Conservation (phyloP, 2,888 invertebrate species). For the Sinohyriopsis cumingii region DNA sequence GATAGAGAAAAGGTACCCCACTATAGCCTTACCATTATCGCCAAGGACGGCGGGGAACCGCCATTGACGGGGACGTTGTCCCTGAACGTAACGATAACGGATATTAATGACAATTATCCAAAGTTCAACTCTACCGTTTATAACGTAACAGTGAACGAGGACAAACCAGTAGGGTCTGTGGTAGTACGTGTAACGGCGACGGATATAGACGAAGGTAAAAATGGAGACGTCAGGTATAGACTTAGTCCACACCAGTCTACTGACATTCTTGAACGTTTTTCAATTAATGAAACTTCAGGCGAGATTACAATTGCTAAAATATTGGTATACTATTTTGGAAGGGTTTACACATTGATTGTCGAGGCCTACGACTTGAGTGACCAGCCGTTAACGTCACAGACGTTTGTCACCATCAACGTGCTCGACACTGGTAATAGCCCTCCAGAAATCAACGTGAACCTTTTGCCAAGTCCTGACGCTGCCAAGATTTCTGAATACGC, state of each 20-base stretch:
- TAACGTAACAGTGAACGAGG: constrained; percentile 41
- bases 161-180: constrained; percentile 33
- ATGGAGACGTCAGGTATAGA: constrained; percentile 76
- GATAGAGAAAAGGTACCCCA: constrained; percentile 45
- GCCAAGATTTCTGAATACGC: constrained; percentile 46
- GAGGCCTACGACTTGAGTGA: constrained; percentile 42
- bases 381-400: constrained; percentile 41
- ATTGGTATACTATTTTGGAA: constrained; percentile 25
- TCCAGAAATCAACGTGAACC: constrained; percentile 76
- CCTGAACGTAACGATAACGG: constrained; percentile 37
- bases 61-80: constrained; percentile 33
- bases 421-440: constrained; percentile 94
- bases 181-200: constrained; percentile 79
- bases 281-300: constrained; percentile 43
- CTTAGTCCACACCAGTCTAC: constrained; percentile 45
- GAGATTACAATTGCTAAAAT: constrained; percentile 36
- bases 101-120: constrained; percentile 49
- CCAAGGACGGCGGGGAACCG: constrained; percentile 48
- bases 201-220: constrained; percentile 88
- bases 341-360: constrained; percentile 39
- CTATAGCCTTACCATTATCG: constrained; percentile 45
- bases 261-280: constrained; percentile 36
- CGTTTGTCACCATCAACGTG: constrained; percentile 73
- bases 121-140: constrained; percentile 32
- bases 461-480: constrained; percentile 24